Base-by-base conservation (phyloP, 2,113 vertebrate species). In the Sturnus vulgaris region DNA sequence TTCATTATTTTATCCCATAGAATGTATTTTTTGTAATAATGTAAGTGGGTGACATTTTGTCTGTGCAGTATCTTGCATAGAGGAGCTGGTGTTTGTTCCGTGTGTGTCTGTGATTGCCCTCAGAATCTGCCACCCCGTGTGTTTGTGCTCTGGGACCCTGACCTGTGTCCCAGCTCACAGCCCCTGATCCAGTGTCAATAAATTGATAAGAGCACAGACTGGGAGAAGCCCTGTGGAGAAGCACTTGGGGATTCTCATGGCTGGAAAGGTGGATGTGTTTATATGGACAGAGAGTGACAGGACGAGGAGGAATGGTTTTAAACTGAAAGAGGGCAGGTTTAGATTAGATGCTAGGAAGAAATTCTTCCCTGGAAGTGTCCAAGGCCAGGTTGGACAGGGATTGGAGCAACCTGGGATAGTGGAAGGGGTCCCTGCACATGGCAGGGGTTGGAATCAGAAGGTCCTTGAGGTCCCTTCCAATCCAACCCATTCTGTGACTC, bases 141-240 rank as follows among this genome's bases (percentile, higher is more conserved):
- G 57, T 5, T 25, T 40, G 5, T 56, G 64, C 27, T 59, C 21
- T 12, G 30, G 49, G 40, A 60, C 6, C 35, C 24, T 17, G 8
- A 14, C 14, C 28, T 33, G 9, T 23, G 4, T 11, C 13, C 8
- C 33, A 14, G 42, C 28, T 75, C 18, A 2, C 11, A 17, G 1
- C 1, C 17, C 15, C 68, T 56, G 66, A 15, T 4, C 22, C 33
- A 5, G 7, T 1, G 0, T 19, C 12, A 2, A 57, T 15, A 2
- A 19, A 50, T 0, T 30, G 31, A 5, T 16, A 0, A 2, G 21
- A 35, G 61, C 35, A 40, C 60, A 42, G 31, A 2, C 11, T 11
- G 61, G 71, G 52, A 35, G 61, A 9, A 10, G 35, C 40, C 28
- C 40, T 27, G 22, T 39, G 63, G 27, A 57, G 28, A 22, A 49